Conservation (phyloP, 1,140 invertebrate species). For the Propsilocerus akamusi region DNA sequence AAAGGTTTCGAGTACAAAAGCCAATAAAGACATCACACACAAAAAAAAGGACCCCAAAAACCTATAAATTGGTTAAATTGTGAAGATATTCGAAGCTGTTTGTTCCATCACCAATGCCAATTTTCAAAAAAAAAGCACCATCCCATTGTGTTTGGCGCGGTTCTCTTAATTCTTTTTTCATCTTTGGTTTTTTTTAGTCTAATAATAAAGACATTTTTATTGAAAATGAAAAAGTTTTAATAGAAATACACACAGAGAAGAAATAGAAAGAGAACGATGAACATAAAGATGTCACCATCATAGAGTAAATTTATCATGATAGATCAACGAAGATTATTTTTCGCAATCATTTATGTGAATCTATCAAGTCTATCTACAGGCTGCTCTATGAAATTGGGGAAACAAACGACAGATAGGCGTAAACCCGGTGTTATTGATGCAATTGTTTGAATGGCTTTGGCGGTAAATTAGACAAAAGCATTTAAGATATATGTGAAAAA, state of each 20-base stretch:
- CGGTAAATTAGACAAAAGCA: background rate
- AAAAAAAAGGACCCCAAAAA: background rate
- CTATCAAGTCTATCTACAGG: no score
- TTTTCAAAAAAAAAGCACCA: background rate
- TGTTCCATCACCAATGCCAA: background rate
- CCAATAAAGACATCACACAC: background rate
- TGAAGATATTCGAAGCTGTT: no score
- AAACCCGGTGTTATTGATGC: background rate
- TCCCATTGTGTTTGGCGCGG: no score
- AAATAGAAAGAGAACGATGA: background rate
- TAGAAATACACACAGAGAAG: background rate
- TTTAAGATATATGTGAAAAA: background rate
- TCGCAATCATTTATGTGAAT: no score
- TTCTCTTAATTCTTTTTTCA: background rate
- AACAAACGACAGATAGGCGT: background rate
- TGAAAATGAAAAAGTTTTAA: background rate
- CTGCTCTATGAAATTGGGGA: background rate
- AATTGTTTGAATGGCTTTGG: background rate
- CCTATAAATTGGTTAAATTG: background rate
- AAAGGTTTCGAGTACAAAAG: background rate
- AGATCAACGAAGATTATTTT: background rate
- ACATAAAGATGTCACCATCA: background rate
- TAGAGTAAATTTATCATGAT: background rate
- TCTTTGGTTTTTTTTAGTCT: background rate
- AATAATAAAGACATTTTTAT: no score